phyloP scores from a whole-genome alignment of 2,888 invertebrate genomes.

The Zelleria hepariella region DNA sequence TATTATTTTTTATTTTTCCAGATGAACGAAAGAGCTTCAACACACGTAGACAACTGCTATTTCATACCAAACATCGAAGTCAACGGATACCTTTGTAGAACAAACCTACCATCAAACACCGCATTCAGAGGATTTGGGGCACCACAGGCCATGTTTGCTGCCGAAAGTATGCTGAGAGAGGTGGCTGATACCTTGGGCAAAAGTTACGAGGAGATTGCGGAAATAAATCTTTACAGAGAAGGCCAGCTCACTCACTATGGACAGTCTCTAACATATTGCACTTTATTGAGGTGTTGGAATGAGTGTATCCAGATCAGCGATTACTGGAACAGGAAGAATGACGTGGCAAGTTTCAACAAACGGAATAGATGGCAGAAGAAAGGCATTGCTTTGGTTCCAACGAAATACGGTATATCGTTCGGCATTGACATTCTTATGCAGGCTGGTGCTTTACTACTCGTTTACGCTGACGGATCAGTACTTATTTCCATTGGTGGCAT shows the following conservation, averaged over 20 bases:
- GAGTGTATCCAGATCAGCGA: constrained; percentile 79
- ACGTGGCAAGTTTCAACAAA: constrained; percentile 80
- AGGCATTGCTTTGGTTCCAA: constrained; percentile 80
- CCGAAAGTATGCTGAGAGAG: constrained; percentile 83
- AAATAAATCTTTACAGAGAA: constrained; percentile 84
- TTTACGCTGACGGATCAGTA: constrained; percentile 86
- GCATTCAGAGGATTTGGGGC: constrained; percentile 95
- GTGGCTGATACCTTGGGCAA: constrained; percentile 78
- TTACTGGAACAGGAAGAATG: constrained; percentile 71
- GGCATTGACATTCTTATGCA: constrained; percentile 78
- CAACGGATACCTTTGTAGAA: constrained; percentile 83
- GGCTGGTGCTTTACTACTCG: constrained; percentile 81
- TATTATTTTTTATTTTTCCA: constrained; percentile 54
- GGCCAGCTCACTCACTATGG: constrained; percentile 85
- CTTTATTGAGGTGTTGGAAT: constrained; percentile 80
- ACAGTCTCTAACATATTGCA: constrained; percentile 81
- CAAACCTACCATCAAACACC: constrained; percentile 92
- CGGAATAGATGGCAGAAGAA: constrained; percentile 82
- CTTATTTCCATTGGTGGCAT: constrained; percentile 85
- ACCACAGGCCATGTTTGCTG: constrained; percentile 90
- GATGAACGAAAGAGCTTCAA: constrained; percentile 84
- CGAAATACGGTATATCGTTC: constrained; percentile 84
- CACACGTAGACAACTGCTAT: constrained; percentile 87
- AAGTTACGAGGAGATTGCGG: constrained; percentile 74
- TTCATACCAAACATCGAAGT: constrained; percentile 80